Evolutionary conservation across 1,140 invertebrate genomes (phyloP), one percentile per base, ranked within the genome.

Genomic region (Teleopsis dalmanni): DNA sequence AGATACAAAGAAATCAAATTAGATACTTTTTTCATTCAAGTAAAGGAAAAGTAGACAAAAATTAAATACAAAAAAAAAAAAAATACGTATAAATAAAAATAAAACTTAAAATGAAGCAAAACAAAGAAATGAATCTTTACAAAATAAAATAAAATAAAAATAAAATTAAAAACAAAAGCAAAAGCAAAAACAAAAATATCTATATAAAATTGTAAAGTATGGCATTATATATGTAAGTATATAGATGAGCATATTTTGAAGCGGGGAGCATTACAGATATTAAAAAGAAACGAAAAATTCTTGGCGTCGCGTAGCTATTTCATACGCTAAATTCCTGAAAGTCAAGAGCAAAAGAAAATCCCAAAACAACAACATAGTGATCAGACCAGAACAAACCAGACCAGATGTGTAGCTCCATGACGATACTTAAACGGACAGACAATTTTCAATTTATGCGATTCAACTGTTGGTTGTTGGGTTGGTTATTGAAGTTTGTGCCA

Each of bases 241-340:
- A 13, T 16, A 29, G 10, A 31, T 16, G 10, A 14, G 26, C 13
- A 14, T 11, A 31, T 14, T 25, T n/a, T 13, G 21, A 5, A 21
- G 37, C 22, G 25, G 18, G 29, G 14, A 14, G 6, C 40, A 22
- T n/a, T 16, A 42, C 14, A 18, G 14, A n/a, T 26, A 42, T 14
- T 22, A 26, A n/a, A 14, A 42, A n/a, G 13, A 18, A 45, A 45
- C 29, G 42, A 57, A 46, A 65, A 65, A 65, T 65, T 65, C 62
- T 60, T 64, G 53, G 57, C 62, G 57, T 65, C 62, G 43, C 56
- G 56, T 58, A 47, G 51, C 51, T 62, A 47, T 47, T 37, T 37
- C 45, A 47, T 36, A 47, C 45, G 23, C 34, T 29, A 19, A 65
- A 65, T 65, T 65, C 62, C 62, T 55, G 57, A 64, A 60, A 63